Base-by-base conservation (phyloP, 2,797 vertebrate species). In the Dromococcyx pavoninus region DNA sequence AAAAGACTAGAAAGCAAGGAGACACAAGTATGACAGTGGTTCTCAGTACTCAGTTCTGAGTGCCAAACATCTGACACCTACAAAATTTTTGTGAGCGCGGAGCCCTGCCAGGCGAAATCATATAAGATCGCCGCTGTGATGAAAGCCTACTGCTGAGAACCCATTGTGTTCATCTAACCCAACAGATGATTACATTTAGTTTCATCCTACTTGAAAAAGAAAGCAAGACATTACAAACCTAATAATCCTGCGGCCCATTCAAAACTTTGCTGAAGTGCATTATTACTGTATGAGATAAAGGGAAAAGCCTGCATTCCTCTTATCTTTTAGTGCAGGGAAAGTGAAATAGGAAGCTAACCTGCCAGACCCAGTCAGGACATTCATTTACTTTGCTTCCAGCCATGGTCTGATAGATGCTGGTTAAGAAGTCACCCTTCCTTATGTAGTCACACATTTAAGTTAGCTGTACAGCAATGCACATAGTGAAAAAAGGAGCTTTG, bases 191-290 rank as follows among this genome's bases (percentile, higher is more conserved):
- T 90, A 32, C 64, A 88, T 77, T 91, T 39, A 82, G 80, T 54
- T 90, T 94, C 77, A 96, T 82, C 71, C 89, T 77, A 13, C 83
- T 88, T 93, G 89, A 93, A 97, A 96, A 90, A 72, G 71, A 84
- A 88, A 93, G 83, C 44, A 74, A 90, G 86, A 69, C 44, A 54
- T 88, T 73, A 65, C 77, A 91, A 86, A 88, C 82, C 85, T 32
- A 89, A 75, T 89, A 95, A 93, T 92, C 87, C 91, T 23, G 25
- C 9, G 10, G 53, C 30, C 65, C 89, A 89, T 95, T 95, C 73
- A 95, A 56, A 83, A 84, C 77, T 88, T 85, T 95, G 77, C 86
- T 90, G 83, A 90, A 61, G 51, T 86, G 24, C 72, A 72, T 70
- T 94, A 56, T 86, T 78, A 14, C 32, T 37, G 73, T 15, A 51